Conservation (phyloP, 2,797 vertebrate genomes). For the Taeniopygia guttata region DNA sequence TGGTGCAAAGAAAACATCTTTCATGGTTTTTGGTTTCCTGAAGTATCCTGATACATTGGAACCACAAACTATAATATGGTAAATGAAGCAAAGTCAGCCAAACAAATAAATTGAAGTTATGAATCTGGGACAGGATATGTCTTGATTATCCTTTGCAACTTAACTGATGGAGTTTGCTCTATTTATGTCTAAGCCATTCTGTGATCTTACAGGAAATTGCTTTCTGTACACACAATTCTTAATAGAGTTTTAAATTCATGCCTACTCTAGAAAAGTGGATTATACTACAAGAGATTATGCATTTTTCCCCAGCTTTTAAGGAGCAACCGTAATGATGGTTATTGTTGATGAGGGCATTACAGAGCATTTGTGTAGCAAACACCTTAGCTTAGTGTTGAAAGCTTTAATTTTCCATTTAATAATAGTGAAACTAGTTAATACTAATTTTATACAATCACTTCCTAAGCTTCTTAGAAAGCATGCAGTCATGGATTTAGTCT, state of each 20-base stretch:
- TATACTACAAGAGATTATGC: slow-evolving; percentile 52
- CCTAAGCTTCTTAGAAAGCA: slow-evolving; percentile 70
- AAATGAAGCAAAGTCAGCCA: neutral
- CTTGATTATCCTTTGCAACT: slow-evolving; percentile 17
- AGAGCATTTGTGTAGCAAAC: slow-evolving; percentile 26
- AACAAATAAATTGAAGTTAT: neutral
- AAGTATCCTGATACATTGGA: neutral
- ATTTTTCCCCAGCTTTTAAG: slow-evolving; percentile 60
- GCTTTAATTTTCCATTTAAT: slow-evolving; percentile 70
- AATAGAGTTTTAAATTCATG: slow-evolving; percentile 64
- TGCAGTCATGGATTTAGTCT: slow-evolving; percentile 59
- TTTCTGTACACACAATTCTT: slow-evolving; percentile 11
- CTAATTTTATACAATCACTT: slow-evolving; percentile 70
- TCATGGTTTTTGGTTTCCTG: neutral
- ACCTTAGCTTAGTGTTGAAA: slow-evolving; percentile 52
- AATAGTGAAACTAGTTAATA: slow-evolving; percentile 69
- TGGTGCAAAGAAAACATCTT: neutral
- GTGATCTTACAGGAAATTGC: slow-evolving; percentile 48
- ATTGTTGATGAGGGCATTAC: slow-evolving; percentile 52
- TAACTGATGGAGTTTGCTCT: slow-evolving; percentile 8
- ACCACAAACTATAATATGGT: neutral
- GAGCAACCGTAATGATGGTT: slow-evolving; percentile 27
- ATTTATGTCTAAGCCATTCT: slow-evolving; percentile 18
- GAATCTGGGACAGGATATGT: neutral
- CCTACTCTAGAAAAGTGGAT: slow-evolving; percentile 54